Percentiles rank a stretch among this genome's conserved stretches.
These are phyloP conservation scores for Drosophila nikananu DNA, from an alignment of 1,140 invertebrate genomes.

Conservation along the genomic window DNA sequence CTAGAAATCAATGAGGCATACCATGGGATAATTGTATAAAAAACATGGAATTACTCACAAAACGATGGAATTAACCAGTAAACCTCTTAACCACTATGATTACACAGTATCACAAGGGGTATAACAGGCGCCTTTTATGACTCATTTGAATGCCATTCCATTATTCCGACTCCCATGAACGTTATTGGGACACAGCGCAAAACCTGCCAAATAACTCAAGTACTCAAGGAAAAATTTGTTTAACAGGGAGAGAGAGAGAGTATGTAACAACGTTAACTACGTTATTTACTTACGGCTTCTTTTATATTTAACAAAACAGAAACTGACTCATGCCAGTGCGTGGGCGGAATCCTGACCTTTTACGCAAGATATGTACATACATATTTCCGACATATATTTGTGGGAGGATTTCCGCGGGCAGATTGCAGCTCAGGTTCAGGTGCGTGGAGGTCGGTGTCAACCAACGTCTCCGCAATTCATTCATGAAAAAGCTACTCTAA, in stretches of 20 bases:
- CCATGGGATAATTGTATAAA: neutral
- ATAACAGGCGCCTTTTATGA: slow-evolving; percentile 20
- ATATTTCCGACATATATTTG: neutral
- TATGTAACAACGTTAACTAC: slow-evolving; percentile 1
- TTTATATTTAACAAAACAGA: neutral
- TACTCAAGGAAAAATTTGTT: slow-evolving; percentile 24
- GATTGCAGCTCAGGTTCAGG: neutral
- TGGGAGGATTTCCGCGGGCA: slow-evolving; percentile 8
- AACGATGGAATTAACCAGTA: neutral
- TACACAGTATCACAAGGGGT: slow-evolving; percentile 9
- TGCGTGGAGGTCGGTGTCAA: slow-evolving; percentile 16
- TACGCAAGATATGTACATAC: neutral
- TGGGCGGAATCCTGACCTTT: slow-evolving; percentile 33
- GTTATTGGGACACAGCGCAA: slow-evolving; percentile 14
- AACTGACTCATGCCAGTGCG: slow-evolving; percentile 7
- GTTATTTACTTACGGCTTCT: slow-evolving; percentile 11
- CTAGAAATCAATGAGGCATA: slow-evolving; percentile 3
- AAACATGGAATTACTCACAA: neutral
- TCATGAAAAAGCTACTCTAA: slow-evolving; percentile 31
- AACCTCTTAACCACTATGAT: slow-evolving; percentile 2
- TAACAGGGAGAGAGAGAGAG: neutral
- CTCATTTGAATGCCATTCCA: slow-evolving; percentile 41
- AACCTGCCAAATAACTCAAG: slow-evolving; percentile 29
- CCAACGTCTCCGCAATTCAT: slow-evolving; percentile 18
- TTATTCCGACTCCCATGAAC: slow-evolving; percentile 20